These are phyloP conservation scores for Chelon auratus DNA, from an alignment of 2,797 vertebrate genomes.

Conservation along the genomic window DNA sequence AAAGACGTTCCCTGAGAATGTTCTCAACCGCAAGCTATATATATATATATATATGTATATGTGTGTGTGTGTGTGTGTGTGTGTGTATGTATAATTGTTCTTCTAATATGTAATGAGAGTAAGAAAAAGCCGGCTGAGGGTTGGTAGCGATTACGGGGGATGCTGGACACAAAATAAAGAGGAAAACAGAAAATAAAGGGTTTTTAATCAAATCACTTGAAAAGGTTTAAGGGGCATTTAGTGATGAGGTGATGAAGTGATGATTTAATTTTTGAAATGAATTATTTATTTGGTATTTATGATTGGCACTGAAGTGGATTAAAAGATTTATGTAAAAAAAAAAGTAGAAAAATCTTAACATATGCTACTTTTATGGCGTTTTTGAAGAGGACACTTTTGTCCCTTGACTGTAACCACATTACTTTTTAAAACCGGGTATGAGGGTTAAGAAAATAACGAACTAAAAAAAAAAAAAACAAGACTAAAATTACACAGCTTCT, in stretches of 20 bases:
- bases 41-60: conserved; percentile 30
- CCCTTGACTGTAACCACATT: too few relatives aligned
- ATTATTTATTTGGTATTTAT: too few relatives aligned
- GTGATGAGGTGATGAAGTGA: background rate
- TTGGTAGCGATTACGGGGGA: background rate
- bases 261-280: too few relatives aligned
- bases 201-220: too few relatives aligned
- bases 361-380: too few relatives aligned
- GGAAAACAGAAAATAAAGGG: too few relatives aligned
- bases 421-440: background rate
- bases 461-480: background rate
- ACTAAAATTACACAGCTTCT: background rate
- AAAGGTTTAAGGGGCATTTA: background rate
- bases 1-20: conserved; percentile 51
- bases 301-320: background rate
- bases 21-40: conserved; percentile 58
- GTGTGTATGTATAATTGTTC: conserved; percentile 44
- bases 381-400: too few relatives aligned
- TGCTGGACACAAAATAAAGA: too few relatives aligned
- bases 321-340: too few relatives aligned
- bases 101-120: conserved; percentile 53
- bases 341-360: too few relatives aligned
- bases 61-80: too few relatives aligned
- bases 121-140: conserved; percentile 10
- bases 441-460: background rate